Conservation (phyloP, 2,888 invertebrate genomes). For the Odiellus spinosus region DNA sequence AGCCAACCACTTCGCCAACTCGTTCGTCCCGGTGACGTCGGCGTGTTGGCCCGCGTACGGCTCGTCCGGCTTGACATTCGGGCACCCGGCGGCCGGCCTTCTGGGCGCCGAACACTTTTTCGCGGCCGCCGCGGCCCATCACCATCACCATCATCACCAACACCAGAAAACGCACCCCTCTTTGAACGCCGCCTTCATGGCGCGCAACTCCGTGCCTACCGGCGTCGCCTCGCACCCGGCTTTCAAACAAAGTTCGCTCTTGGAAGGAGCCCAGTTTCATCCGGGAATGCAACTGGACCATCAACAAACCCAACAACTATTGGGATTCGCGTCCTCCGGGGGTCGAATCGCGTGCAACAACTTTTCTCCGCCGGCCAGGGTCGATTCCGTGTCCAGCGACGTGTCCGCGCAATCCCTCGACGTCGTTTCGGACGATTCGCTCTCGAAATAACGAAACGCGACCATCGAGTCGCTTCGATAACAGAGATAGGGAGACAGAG, state of each 20-base stretch:
- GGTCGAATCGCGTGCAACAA: slow-evolving; percentile 4
- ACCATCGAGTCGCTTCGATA: too few relatives aligned
- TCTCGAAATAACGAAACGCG: too few relatives aligned
- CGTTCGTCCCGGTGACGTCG: neutral
- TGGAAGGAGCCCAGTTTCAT: neutral
- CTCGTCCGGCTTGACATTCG: neutral
- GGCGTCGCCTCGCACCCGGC: neutral
- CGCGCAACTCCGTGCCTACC: neutral
- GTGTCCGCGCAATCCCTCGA: slow-evolving; percentile 19
- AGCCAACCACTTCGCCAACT: neutral
- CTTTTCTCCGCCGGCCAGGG: slow-evolving; percentile 17
- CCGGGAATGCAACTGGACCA: neutral
- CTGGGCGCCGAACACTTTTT: slow-evolving; percentile 9
- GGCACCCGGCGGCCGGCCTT: slow-evolving; percentile 5
- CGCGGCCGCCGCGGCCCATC: slow-evolving; percentile 2
- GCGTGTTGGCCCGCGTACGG: neutral
- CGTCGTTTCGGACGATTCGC: slow-evolving; percentile 18
- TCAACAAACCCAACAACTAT: slow-evolving; percentile 7
- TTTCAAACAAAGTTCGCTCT: neutral
- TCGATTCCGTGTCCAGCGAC: slow-evolving; percentile 19
- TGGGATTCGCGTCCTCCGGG: slow-evolving; percentile 4
- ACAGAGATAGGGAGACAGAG: too few relatives aligned
- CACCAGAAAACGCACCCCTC: neutral
- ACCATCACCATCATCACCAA: neutral
- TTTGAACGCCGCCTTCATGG: neutral